Percentiles rank a stretch among this genome's conserved stretches.
Evolutionary conservation across 2,113 vertebrate genomes (phyloP).

Genomic region (Kryptolebias marmoratus): DNA sequence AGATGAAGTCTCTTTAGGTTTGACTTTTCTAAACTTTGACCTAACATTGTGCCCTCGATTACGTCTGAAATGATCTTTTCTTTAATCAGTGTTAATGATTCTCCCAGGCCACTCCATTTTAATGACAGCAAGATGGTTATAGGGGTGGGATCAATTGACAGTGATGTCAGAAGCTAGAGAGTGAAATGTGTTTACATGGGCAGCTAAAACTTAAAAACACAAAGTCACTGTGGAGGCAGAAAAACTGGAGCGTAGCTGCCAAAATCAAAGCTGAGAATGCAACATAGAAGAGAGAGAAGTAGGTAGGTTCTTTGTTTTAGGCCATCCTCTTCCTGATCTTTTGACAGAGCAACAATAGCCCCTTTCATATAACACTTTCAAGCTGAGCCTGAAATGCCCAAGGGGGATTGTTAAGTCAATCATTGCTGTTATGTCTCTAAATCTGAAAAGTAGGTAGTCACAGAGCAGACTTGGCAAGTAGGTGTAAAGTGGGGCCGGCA

Average conservation of each 20-base stretch:
- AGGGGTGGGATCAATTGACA: slow-evolving; percentile 7
- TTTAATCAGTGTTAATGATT: slow-evolving; percentile 61
- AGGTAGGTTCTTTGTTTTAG: background rate
- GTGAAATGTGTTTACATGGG: slow-evolving; percentile 6
- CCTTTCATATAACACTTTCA: no score
- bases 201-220: slow-evolving; percentile 1
- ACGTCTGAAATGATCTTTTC: slow-evolving; percentile 54
- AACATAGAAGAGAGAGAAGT: background rate
- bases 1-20: slow-evolving; percentile 28
- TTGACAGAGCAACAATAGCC: no score
- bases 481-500: no score
- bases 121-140: slow-evolving; percentile 27
- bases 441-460: no score
- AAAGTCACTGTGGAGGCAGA: background rate
- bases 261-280: background rate
- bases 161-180: slow-evolving; percentile 1
- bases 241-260: background rate
- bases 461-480: no score
- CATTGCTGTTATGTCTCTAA: no score
- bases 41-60: slow-evolving; percentile 28
- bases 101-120: slow-evolving; percentile 39
- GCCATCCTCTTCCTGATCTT: background rate
- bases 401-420: no score
- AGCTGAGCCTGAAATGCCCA: no score
- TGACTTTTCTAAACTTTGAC: slow-evolving; percentile 26